phyloP scores from a whole-genome alignment of 1,140 invertebrate species.

The Pseudomyrmex gracilis region DNA sequence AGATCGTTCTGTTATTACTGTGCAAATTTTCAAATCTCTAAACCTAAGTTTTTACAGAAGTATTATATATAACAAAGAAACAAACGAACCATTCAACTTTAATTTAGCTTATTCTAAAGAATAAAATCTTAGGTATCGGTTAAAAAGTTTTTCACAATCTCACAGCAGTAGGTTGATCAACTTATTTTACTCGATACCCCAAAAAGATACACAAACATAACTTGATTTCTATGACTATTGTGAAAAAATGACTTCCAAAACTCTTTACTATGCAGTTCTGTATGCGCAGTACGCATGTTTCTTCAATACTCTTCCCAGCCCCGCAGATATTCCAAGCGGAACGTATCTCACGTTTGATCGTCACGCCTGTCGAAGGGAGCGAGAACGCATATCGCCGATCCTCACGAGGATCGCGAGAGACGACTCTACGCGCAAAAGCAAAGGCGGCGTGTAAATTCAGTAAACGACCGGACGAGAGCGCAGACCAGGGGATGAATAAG shows the following conservation, averaged over 20 bases:
- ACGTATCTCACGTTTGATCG: constrained; percentile 38
- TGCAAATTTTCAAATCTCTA: no score
- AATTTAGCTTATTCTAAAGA: no score
- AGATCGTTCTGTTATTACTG: no score
- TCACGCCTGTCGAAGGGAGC: constrained; percentile 35
- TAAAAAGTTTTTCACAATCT: no score
- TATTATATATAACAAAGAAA: no score
- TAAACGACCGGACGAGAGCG: constrained; percentile 53
- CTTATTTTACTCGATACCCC: no score
- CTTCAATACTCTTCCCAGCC: not conserved
- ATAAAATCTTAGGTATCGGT: no score
- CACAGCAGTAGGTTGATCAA: no score
- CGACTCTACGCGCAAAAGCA: not conserved
- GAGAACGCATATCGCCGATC: constrained; percentile 21
- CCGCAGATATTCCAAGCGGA: constrained; percentile 35
- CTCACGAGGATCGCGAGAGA: constrained; percentile 32
- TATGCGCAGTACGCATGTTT: not conserved
- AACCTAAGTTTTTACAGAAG: no score
- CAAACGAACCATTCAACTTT: no score
- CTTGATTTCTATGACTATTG: no score
- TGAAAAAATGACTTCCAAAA: not conserved
- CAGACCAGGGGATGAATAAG: constrained; percentile 41
- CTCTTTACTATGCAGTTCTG: not conserved
- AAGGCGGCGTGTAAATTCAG: constrained; percentile 44
- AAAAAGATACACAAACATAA: no score